phyloP scores from a whole-genome alignment of 2,888 invertebrate genomes.

The Lucinisca nassula region DNA sequence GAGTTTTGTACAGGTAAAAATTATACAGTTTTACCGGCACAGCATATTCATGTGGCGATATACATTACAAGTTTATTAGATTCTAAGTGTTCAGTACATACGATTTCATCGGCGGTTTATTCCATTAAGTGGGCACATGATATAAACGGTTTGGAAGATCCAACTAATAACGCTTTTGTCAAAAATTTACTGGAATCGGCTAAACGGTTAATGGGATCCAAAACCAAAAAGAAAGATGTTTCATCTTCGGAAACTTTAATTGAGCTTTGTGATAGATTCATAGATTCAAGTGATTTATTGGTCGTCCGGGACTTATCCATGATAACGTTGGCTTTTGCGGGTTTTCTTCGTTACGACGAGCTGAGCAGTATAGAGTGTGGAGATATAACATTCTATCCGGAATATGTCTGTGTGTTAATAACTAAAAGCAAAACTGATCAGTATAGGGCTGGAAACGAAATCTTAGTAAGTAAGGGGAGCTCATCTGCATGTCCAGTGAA shows the following conservation, averaged over 20 bases:
- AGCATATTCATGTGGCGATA: constrained; percentile 39
- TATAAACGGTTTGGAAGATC: constrained; percentile 33
- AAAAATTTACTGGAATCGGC: no score
- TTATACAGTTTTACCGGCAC: constrained; percentile 13
- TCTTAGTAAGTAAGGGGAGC: background rate
- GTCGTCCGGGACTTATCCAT: constrained; percentile 49
- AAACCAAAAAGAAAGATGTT: no score
- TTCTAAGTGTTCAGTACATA: constrained; percentile 23
- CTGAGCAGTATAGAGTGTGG: background rate
- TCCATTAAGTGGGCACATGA: constrained; percentile 57
- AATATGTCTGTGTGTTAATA: background rate
- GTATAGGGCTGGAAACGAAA: background rate
- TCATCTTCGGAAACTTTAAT: constrained; percentile 38
- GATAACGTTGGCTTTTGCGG: constrained; percentile 44
- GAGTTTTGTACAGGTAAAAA: constrained; percentile 25
- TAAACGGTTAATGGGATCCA: no score
- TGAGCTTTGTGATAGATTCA: no score
- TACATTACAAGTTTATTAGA: constrained; percentile 41
- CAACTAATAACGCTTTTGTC: constrained; percentile 50
- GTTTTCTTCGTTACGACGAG: no score
- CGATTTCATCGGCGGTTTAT: constrained; percentile 33
- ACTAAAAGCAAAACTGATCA: no score
- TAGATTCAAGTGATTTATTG: no score
- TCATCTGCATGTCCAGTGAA: background rate
- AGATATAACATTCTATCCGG: background rate